phyloP scores from a whole-genome alignment of 2,888 invertebrate species.

The Omphaloscelis lunosa region DNA sequence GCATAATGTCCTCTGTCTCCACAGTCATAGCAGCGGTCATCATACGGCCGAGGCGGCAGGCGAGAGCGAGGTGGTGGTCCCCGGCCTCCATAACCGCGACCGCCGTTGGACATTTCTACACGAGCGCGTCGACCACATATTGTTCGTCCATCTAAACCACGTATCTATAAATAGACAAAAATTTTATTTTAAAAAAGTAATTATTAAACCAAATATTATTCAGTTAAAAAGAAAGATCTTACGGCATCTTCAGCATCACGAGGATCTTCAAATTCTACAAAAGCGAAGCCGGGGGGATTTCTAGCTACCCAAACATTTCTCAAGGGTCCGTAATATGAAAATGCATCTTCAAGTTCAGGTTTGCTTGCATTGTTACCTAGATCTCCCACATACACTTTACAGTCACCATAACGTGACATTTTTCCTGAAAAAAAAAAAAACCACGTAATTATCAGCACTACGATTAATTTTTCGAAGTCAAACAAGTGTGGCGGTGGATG shows the following conservation, averaged over 20 bases:
- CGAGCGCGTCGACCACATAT: conserved; percentile 97
- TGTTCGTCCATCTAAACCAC: conserved; percentile 94
- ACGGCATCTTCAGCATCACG: conserved; percentile 98
- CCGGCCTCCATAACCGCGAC: conserved; percentile 90
- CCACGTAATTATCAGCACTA: conserved; percentile 11
- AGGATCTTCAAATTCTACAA: conserved; percentile 98
- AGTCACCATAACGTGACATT: conserved; percentile 96
- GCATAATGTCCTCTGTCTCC: conserved; percentile 98
- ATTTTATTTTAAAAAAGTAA: neutral
- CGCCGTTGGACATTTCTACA: conserved; percentile 98
- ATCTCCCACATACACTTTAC: conserved; percentile 99
- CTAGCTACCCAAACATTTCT: conserved; percentile 99
- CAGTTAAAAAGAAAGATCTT: conserved; percentile 73
- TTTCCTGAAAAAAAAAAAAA: conserved; percentile 67
- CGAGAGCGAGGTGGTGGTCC: conserved; percentile 91
- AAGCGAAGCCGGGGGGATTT: conserved; percentile 98
- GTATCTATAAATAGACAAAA: conserved; percentile 75
- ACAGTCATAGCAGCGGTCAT: conserved; percentile 98
- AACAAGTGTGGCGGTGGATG: conserved; percentile 33
- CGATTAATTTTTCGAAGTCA: conserved; percentile 3
- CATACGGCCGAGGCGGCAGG: conserved; percentile 95
- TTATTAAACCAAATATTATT: neutral
- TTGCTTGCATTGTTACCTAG: conserved; percentile 97
- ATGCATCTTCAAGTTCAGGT: conserved; percentile 98
- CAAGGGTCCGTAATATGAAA: conserved; percentile 97